A percentile compares a stretch with the other conserved stretches of the same genome.
Evolutionary conservation across 1,140 invertebrate species (phyloP).

Genomic region (Euura saliciscinereae): DNA sequence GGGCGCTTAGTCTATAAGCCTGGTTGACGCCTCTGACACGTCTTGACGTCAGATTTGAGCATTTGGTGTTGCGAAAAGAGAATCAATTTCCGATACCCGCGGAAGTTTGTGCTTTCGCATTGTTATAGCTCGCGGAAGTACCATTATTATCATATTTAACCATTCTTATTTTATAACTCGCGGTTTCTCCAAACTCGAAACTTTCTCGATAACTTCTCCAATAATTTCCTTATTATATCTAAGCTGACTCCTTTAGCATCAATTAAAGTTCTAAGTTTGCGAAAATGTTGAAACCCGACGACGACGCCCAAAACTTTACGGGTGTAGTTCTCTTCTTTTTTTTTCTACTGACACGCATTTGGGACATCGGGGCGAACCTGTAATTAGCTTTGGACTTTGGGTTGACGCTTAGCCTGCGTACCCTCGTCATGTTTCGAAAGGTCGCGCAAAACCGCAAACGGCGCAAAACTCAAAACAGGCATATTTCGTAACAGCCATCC

Average conservation of each 20-base stretch:
- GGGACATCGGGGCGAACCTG: background rate
- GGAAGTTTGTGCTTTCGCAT: background rate
- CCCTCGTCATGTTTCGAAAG: no score
- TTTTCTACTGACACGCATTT: background rate
- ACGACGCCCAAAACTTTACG: no score
- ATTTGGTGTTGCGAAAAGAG: background rate
- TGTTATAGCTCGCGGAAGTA: conserved; percentile 10
- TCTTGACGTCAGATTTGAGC: no score
- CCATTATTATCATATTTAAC: conserved; percentile 28
- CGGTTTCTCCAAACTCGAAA: conserved; percentile 6
- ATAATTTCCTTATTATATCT: conserved; percentile 3
- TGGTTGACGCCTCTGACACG: no score
- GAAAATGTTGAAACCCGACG: no score
- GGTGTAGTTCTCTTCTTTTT: no score
- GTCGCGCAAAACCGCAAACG: no score
- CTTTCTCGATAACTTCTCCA: conserved; percentile 4
- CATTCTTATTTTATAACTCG: conserved; percentile 24
- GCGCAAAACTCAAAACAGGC: no score
- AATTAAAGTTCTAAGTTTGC: background rate
- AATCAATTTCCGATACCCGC: background rate
- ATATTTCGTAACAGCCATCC: no score
- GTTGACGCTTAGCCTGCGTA: no score
- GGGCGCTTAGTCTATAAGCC: no score
- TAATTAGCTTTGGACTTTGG: no score
- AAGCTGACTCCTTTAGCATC: background rate